Evolutionary conservation across 1,140 invertebrate species (phyloP), one percentile per base, ranked within the genome.

Genomic region (Cotesia vestalis): DNA sequence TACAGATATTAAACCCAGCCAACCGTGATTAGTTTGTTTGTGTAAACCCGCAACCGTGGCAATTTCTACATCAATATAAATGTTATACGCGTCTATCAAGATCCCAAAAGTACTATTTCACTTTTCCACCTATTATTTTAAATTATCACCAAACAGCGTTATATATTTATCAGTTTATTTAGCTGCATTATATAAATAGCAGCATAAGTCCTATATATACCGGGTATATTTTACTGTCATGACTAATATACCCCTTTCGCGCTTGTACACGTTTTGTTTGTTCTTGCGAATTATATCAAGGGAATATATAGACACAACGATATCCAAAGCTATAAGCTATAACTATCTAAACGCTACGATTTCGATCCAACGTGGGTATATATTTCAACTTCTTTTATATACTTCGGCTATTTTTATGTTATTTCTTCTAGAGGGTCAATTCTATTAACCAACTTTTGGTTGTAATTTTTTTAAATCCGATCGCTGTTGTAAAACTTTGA

Each of bases 1-100:
- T 27, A 27, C 27, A 27, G 8, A 27, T 63, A 53, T 52, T 14
- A 63, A 63, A 70, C 59, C 52, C 59, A 20, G 69, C 57, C 61
- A 63, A 63, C 34, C 36, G 36, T 60, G 20, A 27, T 60, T 60
- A 20, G 27, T 27, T 27, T 60, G 17, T 20, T 35, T 27, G 9
- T 27, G 27, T 20, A 3, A 8, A 27, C 8, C 17, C 59, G 59
- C 20, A 60, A 60, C 12, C 9, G 59, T 60, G 17, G 11, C 17
- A 14, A 35, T 34, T 34, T 60, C 17, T 35, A 34, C 20, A 34
- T 34, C 20, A 11, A 60, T 34, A 27, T 27, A 27, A 35, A 60
- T 60, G 9, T 20, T 60, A 60, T 20, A 6, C 17, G 9, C 14
- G 9, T 20, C 27, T 60, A 6, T 35, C 14, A 6, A 46, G 3